phyloP scores from a whole-genome alignment of 1,140 invertebrate species.

The Agrilus planipennis region DNA sequence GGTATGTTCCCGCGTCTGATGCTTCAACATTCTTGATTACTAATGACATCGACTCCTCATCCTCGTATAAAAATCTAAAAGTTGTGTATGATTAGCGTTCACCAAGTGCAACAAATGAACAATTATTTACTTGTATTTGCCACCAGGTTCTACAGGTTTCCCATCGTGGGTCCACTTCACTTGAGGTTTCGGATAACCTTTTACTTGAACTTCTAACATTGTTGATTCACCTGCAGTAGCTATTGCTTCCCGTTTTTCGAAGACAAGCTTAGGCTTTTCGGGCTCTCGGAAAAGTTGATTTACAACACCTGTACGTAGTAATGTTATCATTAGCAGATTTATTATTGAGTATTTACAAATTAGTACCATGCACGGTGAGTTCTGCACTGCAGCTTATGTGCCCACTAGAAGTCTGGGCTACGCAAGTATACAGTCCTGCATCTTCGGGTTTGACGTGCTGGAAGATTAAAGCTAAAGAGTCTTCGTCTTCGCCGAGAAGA shows the following conservation, averaged over 20 bases:
- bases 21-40: slow-evolving; percentile 79
- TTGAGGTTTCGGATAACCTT: slow-evolving; percentile 87
- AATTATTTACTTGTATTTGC: slow-evolving; percentile 54
- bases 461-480: slow-evolving; percentile 82
- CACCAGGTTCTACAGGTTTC: slow-evolving; percentile 65
- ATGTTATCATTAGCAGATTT: background rate
- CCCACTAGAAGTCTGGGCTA: slow-evolving; percentile 81
- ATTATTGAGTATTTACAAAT: background rate
- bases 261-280: slow-evolving; percentile 61
- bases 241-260: slow-evolving; percentile 61
- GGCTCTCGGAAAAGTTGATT: slow-evolving; percentile 71
- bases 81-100: background rate
- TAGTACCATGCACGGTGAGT: slow-evolving; percentile 70
- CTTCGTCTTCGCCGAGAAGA: slow-evolving; percentile 81
- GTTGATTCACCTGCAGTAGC: slow-evolving; percentile 76
- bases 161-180: slow-evolving; percentile 83
- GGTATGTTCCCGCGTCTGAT: slow-evolving; percentile 77
- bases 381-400: slow-evolving; percentile 91
- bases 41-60: slow-evolving; percentile 80
- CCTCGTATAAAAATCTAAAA: slow-evolving; percentile 71
- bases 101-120: background rate
- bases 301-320: slow-evolving; percentile 46
- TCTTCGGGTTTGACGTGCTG: slow-evolving; percentile 89
- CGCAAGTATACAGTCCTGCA: slow-evolving; percentile 88
- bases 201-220: slow-evolving; percentile 88